phyloP scores from a whole-genome alignment of 2,888 invertebrate species.

The Eubasilissa splendida region DNA sequence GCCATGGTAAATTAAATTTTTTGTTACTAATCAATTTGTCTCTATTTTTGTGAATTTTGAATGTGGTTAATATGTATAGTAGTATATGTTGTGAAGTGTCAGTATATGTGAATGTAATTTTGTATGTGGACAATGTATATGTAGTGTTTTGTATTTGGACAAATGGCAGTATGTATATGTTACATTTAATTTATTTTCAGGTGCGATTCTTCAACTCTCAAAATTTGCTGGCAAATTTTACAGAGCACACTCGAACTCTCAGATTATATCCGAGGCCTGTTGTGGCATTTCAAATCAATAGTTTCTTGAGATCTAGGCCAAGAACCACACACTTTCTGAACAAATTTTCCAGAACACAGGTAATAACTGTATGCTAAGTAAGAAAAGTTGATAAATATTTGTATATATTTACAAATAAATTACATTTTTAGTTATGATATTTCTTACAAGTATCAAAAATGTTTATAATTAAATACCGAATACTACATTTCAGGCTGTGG shows the following conservation, averaged over 20 bases:
- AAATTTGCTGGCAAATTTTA: constrained; percentile 96
- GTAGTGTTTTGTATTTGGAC: no score
- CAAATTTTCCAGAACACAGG: constrained; percentile 94
- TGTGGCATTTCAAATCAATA: constrained; percentile 98
- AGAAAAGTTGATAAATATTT: no score
- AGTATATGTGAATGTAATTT: no score
- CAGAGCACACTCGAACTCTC: constrained; percentile 97
- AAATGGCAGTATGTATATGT: no score
- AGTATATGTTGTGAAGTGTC: no score
- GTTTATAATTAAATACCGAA: not conserved
- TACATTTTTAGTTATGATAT: not conserved
- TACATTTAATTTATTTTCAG: constrained; percentile 66
- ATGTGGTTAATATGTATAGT: no score
- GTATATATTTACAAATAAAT: not conserved
- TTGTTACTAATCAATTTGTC: no score
- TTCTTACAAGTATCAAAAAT: not conserved
- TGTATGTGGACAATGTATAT: no score
- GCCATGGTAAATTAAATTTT: constrained; percentile 83
- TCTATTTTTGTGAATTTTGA: no score
- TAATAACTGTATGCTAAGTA: constrained; percentile 61
- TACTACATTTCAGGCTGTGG: constrained; percentile 82
- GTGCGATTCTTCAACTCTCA: constrained; percentile 98
- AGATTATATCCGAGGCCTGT: constrained; percentile 98
- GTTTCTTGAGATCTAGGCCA: constrained; percentile 94
- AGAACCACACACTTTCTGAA: constrained; percentile 90